These are phyloP conservation scores for Platalea minor DNA, from an alignment of 2,797 vertebrate species.

Conservation along the genomic window DNA sequence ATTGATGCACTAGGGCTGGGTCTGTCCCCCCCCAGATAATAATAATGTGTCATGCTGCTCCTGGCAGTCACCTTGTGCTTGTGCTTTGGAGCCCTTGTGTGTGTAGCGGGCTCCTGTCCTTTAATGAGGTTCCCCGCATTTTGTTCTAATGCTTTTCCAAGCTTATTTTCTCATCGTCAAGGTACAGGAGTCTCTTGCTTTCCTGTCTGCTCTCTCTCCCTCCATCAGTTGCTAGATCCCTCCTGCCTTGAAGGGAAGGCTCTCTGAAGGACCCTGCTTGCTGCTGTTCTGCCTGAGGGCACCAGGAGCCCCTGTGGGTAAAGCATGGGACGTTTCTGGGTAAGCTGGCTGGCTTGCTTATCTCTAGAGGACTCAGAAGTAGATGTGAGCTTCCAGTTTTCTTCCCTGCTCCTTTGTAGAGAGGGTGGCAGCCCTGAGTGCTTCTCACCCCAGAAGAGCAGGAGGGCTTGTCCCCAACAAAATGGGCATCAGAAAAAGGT, in stretches of 20 bases:
- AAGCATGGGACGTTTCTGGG: neutral
- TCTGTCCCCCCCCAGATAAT: neutral
- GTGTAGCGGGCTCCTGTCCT: neutral
- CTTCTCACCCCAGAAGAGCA: neutral
- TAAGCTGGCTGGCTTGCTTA: neutral
- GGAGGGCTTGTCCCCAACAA: neutral
- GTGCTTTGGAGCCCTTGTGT: neutral
- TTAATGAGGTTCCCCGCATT: neutral
- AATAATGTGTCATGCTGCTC: neutral
- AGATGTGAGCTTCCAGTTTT: neutral
- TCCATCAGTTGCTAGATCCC: neutral
- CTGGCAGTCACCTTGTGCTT: neutral
- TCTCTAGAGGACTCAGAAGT: neutral
- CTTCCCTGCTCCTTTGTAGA: neutral
- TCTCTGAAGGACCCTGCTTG: neutral
- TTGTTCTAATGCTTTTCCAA: neutral
- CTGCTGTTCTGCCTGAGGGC: neutral
- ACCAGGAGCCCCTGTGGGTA: neutral
- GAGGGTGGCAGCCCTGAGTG: neutral
- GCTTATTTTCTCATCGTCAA: neutral
- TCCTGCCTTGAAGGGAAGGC: neutral
- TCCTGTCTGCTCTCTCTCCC: neutral
- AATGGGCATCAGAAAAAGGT: neutral
- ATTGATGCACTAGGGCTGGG: neutral
- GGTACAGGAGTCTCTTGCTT: neutral